Evolutionary conservation across 2,113 vertebrate genomes (phyloP).

Genomic region (Oceanites oceanicus): DNA sequence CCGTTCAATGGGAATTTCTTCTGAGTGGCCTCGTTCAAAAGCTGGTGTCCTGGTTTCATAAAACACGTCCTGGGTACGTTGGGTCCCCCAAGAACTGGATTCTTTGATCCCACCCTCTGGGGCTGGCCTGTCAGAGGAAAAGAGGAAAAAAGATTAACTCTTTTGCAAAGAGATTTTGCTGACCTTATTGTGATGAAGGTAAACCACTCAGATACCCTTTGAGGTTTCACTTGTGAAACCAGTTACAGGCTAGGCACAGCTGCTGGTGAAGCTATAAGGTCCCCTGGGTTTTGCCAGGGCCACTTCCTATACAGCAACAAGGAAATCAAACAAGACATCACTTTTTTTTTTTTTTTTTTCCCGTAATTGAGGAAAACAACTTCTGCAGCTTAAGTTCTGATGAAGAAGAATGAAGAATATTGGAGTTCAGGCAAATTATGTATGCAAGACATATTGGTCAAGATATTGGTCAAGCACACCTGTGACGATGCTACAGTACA

Average conservation of each 20-base stretch:
- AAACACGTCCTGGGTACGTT: constrained; percentile 79
- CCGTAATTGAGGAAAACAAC: neutral
- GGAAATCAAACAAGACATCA: neutral
- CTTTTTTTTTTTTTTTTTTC: neutral
- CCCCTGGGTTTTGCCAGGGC: neutral
- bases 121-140: constrained; percentile 64
- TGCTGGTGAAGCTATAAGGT: neutral
- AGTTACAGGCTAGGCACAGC: neutral
- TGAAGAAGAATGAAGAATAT: neutral
- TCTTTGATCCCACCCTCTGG: constrained; percentile 80
- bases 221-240: neutral
- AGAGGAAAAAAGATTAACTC: neutral
- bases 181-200: neutral
- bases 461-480: neutral
- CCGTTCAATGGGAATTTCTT: constrained; percentile 78
- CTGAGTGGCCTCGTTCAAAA: constrained; percentile 82
- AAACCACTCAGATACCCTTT: neutral
- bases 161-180: neutral
- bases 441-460: neutral
- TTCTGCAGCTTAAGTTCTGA: neutral
- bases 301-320: neutral
- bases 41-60: constrained; percentile 72
- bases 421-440: neutral
- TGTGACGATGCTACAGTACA: neutral
- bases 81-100: constrained; percentile 85